Conservation (phyloP, 2,797 vertebrate genomes). For the Channa striata region DNA sequence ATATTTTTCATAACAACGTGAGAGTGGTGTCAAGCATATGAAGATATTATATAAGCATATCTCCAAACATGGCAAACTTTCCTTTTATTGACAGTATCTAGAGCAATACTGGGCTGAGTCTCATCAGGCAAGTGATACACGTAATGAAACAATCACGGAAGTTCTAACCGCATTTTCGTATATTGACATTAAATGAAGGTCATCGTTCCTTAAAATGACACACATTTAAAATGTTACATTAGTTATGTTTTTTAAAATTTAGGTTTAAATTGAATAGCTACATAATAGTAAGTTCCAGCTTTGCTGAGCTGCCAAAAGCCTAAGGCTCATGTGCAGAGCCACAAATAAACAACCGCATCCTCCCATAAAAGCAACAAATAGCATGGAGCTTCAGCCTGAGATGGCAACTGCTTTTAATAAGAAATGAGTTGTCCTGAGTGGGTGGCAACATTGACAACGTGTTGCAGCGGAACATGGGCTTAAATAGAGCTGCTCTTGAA, state of each 20-base stretch:
- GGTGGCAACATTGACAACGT: constrained; percentile 41
- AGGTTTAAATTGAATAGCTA: constrained; percentile 28
- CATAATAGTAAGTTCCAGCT: constrained; percentile 39
- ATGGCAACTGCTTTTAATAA: constrained; percentile 36
- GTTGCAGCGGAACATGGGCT: constrained; percentile 14
- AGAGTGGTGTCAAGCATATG: too few species aligned
- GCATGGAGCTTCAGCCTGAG: constrained; percentile 22
- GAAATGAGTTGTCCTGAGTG: constrained; percentile 38
- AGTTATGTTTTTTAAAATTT: constrained; percentile 3
- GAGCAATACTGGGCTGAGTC: not conserved
- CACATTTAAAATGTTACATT: not conserved
- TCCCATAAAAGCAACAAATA: constrained; percentile 34
- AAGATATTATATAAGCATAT: too few species aligned
- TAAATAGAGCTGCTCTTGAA: constrained; percentile 41
- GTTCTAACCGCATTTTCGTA: too few species aligned
- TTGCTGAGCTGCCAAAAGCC: constrained; percentile 40
- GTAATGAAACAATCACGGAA: not conserved
- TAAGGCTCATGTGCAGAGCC: constrained; percentile 21
- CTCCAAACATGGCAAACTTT: too few species aligned
- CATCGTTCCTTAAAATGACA: too few species aligned
- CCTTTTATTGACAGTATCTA: not conserved
- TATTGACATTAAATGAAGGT: too few species aligned
- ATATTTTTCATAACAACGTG: too few species aligned
- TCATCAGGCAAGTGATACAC: not conserved
- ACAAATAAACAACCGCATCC: constrained; percentile 40